phyloP scores from a whole-genome alignment of 2,113 vertebrate genomes.

The Mesembrinibis cayennensis region DNA sequence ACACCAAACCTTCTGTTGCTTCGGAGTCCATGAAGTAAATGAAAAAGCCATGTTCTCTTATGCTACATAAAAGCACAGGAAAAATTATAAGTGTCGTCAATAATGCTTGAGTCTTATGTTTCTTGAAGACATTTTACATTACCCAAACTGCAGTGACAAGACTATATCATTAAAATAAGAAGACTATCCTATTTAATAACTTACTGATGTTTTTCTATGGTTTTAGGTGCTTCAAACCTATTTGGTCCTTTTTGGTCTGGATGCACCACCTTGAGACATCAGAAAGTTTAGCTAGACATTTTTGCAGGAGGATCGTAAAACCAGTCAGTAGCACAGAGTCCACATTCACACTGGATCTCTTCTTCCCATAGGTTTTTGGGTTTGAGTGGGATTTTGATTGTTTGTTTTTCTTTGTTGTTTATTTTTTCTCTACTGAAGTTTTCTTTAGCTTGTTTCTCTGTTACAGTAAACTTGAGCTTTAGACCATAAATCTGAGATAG shows the following conservation, averaged over 20 bases:
- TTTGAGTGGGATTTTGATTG: not conserved
- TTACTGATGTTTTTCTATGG: not conserved
- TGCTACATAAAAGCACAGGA: not conserved
- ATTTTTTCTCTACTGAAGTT: not conserved
- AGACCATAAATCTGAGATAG: not conserved
- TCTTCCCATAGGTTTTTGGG: not conserved
- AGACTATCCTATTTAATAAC: not conserved
- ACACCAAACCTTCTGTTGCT: not conserved
- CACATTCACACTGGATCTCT: too few relatives aligned
- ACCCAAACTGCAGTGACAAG: not conserved
- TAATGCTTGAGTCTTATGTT: not conserved
- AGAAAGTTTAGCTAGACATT: not conserved
- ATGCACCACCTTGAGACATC: rapidly evolving
- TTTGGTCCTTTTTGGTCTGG: not conserved
- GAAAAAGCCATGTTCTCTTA: not conserved
- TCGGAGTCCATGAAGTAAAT: not conserved
- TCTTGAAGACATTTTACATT: not conserved
- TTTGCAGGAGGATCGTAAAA: not conserved
- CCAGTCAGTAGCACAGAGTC: not conserved
- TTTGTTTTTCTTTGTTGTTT: not conserved
- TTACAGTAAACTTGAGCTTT: not conserved
- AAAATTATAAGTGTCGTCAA: not conserved
- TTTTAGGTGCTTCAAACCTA: not conserved
- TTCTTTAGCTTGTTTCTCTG: not conserved
- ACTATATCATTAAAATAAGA: not conserved